Percentiles rank a stretch among this genome's conserved stretches.
These are phyloP conservation scores for Spodoptera exigua DNA, from an alignment of 2,888 invertebrate species.

Conservation along the genomic window DNA sequence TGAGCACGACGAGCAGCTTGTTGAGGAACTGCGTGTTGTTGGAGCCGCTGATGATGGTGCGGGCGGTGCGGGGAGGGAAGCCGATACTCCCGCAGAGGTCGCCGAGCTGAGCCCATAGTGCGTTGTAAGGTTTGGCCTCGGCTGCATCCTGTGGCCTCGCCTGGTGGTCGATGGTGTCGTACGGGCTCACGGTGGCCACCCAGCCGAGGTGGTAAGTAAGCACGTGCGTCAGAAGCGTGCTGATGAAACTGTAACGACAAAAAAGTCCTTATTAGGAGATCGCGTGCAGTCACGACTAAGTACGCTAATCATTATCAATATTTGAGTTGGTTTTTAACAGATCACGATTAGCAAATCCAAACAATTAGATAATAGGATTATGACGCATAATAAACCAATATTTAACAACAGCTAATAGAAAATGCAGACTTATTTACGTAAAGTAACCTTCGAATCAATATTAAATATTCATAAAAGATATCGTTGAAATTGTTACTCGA, in stretches of 20 bases:
- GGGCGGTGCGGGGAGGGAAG: conserved; percentile 92
- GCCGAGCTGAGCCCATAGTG: conserved; percentile 96
- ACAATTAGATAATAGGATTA: conserved; percentile 4
- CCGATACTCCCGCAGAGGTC: conserved; percentile 96
- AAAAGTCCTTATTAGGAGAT: conserved; percentile 32
- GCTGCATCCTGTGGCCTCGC: conserved; percentile 68
- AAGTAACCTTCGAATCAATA: not conserved
- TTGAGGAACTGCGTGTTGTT: conserved; percentile 91
- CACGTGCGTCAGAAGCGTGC: conserved; percentile 95
- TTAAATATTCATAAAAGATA: conserved; percentile 2
- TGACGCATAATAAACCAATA: conserved; percentile 2
- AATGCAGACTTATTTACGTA: conserved; percentile 6
- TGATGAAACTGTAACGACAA: conserved; percentile 93
- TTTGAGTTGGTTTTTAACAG: conserved; percentile 18
- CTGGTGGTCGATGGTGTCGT: conserved; percentile 76
- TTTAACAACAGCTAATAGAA: conserved; percentile 6
- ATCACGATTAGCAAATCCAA: conserved; percentile 29
- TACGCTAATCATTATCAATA: conserved; percentile 11
- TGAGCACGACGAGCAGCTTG: conserved; percentile 93
- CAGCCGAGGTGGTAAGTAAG: conserved; percentile 97
- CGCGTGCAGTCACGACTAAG: conserved; percentile 22
- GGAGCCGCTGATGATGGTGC: conserved; percentile 93
- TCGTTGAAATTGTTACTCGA: not conserved
- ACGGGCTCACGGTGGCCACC: conserved; percentile 93
- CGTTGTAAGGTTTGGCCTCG: conserved; percentile 92